These are phyloP conservation scores for Leucophenga maculata DNA, from an alignment of 2,888 invertebrate genomes.

Conservation along the genomic window DNA sequence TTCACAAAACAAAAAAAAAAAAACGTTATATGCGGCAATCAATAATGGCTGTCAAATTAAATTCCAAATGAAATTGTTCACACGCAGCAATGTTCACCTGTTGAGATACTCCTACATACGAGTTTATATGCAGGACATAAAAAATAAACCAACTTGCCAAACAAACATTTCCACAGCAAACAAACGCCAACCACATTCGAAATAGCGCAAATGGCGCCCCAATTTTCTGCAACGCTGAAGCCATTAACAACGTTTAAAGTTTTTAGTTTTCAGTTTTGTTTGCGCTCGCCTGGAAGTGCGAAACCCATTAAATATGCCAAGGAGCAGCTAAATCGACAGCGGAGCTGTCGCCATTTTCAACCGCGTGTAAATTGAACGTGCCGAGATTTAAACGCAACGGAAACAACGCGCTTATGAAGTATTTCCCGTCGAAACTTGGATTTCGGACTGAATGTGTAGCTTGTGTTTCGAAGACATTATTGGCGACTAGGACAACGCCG, in stretches of 20 bases:
- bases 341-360: no score
- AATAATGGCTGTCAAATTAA: no score
- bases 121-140: slow-evolving; percentile 30
- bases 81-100: slow-evolving; percentile 20
- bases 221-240: slow-evolving; percentile 8
- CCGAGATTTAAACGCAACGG: background rate
- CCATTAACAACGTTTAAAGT: slow-evolving; percentile 13
- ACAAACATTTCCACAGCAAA: background rate
- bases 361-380: no score
- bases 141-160: slow-evolving; percentile 13
- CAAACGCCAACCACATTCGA: no score
- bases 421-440: slow-evolving; percentile 13
- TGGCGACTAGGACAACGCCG: background rate
- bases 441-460: background rate
- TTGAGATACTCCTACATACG: slow-evolving; percentile 13
- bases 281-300: no score
- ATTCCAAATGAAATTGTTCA: slow-evolving; percentile 4
- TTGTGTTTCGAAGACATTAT: no score
- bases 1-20: no score
- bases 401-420: slow-evolving; percentile 10
- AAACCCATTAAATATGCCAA: no score
- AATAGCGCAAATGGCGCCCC: background rate
- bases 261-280: no score
- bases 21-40: no score
- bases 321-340: no score